Percentiles rank a stretch among this genome's conserved stretches.
Conservation (phyloP, 2,113 vertebrate species). For the Pongo pygmaeus region DNA sequence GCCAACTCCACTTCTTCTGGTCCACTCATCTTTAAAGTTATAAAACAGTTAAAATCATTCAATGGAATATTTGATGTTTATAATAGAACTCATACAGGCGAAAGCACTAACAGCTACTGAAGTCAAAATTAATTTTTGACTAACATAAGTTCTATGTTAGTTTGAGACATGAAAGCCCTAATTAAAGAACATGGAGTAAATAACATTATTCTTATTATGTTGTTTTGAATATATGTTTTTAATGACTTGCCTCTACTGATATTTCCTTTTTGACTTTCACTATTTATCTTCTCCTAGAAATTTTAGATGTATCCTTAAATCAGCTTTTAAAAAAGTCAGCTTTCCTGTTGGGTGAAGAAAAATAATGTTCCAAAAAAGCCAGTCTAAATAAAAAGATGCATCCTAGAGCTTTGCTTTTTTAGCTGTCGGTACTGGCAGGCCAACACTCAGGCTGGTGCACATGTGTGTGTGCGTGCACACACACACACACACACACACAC, state of each 20-base stretch:
- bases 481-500: background rate
- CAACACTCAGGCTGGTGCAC: background rate
- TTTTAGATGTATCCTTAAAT: background rate
- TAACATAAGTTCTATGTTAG: no score
- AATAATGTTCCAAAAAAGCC: background rate
- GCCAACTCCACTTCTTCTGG: background rate
- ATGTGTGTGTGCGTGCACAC: accelerated
- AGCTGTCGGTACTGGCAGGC: background rate
- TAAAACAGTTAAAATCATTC: background rate
- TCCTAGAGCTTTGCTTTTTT: background rate
- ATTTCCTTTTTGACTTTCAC: background rate
- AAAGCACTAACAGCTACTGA: background rate
- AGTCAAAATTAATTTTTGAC: no score
- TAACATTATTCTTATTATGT: background rate
- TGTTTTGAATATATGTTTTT: background rate
- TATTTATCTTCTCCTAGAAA: background rate
- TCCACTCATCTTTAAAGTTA: background rate
- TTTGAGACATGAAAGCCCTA: background rate
- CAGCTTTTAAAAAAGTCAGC: background rate
- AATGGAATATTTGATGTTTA: background rate
- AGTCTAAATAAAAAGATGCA: background rate
- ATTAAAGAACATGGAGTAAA: background rate
- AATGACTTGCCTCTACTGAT: background rate
- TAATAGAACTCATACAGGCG: background rate
- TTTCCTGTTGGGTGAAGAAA: background rate